A percentile compares a stretch with the other conserved stretches of the same genome.
Evolutionary conservation across 23 tunicate genomes (phyloP).

Genomic region (Oikopleura dioica): DNA sequence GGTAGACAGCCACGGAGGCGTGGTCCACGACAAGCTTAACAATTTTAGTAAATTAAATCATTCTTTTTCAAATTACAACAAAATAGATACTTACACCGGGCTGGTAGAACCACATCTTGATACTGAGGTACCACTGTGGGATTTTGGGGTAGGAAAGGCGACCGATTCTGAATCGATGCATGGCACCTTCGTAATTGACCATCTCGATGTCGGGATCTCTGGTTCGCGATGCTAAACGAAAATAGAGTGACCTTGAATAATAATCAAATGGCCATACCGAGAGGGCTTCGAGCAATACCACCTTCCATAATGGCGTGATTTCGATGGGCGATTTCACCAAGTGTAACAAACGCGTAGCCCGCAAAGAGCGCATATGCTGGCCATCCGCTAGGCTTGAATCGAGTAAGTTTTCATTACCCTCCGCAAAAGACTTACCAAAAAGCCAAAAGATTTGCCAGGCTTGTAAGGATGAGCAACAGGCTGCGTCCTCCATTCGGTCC

Average conservation of each 20-base stretch:
- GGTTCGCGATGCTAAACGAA: not conserved
- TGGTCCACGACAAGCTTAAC: not conserved
- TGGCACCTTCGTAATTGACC: not conserved
- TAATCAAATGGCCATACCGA: not conserved
- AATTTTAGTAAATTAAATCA: not conserved
- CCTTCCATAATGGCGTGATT: constrained; percentile 3
- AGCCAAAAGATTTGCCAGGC: constrained; percentile 8
- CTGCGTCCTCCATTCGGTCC: constrained; percentile 5
- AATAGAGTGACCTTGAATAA: not conserved
- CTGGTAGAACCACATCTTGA: not conserved
- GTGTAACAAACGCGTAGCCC: not conserved
- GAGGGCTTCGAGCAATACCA: not conserved
- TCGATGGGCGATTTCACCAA: not conserved
- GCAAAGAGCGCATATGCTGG: constrained; percentile 1
- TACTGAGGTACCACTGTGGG: not conserved
- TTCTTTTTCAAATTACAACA: not conserved
- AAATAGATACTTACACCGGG: constrained; percentile 6
- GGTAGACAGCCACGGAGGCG: not conserved
- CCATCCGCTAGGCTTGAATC: not conserved
- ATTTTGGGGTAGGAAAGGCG: not conserved
- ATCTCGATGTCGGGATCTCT: not conserved
- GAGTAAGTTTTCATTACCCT: not conserved
- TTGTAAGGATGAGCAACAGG: not conserved
- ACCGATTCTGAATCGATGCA: too few relatives aligned
- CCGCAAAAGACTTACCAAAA: not conserved